A percentile compares a stretch with the other conserved stretches of the same genome.
phyloP scores from a whole-genome alignment of 2,113 vertebrate species.

The Seriola rivoliana region DNA sequence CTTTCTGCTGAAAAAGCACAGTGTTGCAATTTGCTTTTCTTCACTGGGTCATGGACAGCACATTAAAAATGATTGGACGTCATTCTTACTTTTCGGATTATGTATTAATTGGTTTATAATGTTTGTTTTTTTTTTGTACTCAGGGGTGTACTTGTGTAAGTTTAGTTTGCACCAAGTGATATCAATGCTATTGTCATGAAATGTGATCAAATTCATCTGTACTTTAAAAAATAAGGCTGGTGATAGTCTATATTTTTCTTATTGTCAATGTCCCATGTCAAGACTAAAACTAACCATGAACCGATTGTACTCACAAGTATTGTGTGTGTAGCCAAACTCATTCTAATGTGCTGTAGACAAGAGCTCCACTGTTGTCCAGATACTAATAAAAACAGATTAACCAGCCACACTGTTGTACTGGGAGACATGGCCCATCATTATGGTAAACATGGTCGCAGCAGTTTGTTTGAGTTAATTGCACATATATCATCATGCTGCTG shows the following conservation, averaged over 20 bases:
- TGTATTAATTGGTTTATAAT: constrained; percentile 50
- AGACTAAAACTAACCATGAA: not conserved
- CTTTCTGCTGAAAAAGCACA: constrained; percentile 63
- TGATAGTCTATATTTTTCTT: not conserved
- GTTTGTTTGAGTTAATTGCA: not conserved
- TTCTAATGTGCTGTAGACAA: not conserved
- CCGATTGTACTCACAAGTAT: not conserved
- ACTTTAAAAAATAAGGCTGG: not conserved
- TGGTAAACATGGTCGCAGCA: not conserved
- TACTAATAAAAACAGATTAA: not conserved
- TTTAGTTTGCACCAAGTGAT: not conserved
- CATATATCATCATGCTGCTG: not conserved
- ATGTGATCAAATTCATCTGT: not conserved
- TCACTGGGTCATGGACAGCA: constrained; percentile 10
- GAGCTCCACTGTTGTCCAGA: not conserved
- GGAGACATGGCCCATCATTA: not conserved
- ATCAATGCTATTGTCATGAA: not conserved
- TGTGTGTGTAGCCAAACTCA: not conserved
- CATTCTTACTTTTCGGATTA: constrained; percentile 40
- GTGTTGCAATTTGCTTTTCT: constrained; percentile 37
- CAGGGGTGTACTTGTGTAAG: constrained; percentile 10
- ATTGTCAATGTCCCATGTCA: not conserved
- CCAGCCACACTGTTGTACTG: not conserved
- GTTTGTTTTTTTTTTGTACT: constrained; percentile 12
- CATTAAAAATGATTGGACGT: constrained; percentile 25